Conservation (phyloP, 1,140 invertebrate genomes). For the Drosophila prosaltans region DNA sequence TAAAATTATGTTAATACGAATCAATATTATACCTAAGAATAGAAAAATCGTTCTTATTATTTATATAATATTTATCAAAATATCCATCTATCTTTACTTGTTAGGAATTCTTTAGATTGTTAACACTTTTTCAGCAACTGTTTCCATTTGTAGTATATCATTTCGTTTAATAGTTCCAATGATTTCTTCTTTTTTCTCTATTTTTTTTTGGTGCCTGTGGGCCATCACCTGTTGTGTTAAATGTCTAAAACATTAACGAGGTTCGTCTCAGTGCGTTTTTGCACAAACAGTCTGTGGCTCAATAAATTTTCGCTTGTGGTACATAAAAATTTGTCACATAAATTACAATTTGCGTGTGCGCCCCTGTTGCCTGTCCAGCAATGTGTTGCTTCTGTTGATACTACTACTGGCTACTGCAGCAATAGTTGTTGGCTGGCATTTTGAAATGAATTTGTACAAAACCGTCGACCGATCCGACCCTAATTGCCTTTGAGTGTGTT, state of each 20-base stretch:
- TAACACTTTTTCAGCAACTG: neutral
- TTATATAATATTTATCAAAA: too few species aligned
- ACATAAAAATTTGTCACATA: slow-evolving; percentile 81
- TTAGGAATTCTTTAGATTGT: too few species aligned
- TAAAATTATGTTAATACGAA: too few species aligned
- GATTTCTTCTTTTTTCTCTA: too few species aligned
- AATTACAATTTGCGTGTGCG: slow-evolving; percentile 74
- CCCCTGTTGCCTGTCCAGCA: slow-evolving; percentile 59
- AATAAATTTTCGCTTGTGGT: slow-evolving; percentile 66
- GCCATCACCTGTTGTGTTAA: slow-evolving; percentile 31
- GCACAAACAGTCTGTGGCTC: slow-evolving; percentile 18
- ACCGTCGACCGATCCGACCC: slow-evolving; percentile 56
- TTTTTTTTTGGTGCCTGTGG: slow-evolving; percentile 16
- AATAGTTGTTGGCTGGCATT: slow-evolving; percentile 30
- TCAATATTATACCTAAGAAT: too few species aligned
- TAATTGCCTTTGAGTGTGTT: slow-evolving; percentile 80
- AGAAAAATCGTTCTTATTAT: too few species aligned
- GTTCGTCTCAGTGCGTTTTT: slow-evolving; percentile 30
- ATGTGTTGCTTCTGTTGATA: slow-evolving; percentile 3
- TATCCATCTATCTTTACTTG: too few species aligned
- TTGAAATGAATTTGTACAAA: slow-evolving; percentile 57
- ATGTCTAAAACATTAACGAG: slow-evolving; percentile 26
- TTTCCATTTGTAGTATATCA: neutral
- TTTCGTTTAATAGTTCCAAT: too few species aligned
- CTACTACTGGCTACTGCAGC: slow-evolving; percentile 23